Base-by-base conservation (phyloP, 2,888 invertebrate species). In the Lypha dubia region DNA sequence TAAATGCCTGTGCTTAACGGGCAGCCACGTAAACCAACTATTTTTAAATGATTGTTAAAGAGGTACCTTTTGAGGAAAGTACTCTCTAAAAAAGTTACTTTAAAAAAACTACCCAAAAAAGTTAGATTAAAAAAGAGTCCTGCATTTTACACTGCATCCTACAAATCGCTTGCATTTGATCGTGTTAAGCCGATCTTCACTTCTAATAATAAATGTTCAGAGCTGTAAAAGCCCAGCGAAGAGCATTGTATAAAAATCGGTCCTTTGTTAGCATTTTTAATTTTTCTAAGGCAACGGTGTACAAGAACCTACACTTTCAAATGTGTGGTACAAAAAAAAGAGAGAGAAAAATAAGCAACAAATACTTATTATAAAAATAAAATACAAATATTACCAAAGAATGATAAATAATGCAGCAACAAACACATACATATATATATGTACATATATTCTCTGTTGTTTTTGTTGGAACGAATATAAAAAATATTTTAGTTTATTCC, bases 381-480 rank as follows among this genome's bases (percentile, higher is more conserved):
- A 67, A 51, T 67, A 53, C 71, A 76, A 84, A 79, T 83, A 83
- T 75, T 75, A 63, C 46, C 74, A 74, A 75, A 83, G 70, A 75
- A 65, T 41, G 65, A 56, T 65, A 62, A 62, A n/a, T n/a, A n/a
- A n/a, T n/a, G n/a, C n/a, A 44, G 70, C 79, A 63, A 63, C 71
- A 58, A 24, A 71, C 51, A 51, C n/a, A 17, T 2, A 11, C 13
- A 53, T 9, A 5, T 5, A 20, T 7, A 35, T 38, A 9, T n/a
- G n/a, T 6, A 20, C 24, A 15, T 60, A n/a, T n/a, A n/a, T 38
- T 44, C 67, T 49, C 51, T 17, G 49, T 28, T 70, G 51, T 58
- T 74, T 38, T 74, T 79, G 74, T n/a, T 70, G 28, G 74, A n/a
- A 13, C 38, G 41, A 65, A 70, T 60, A 49, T 60, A 65, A 70